Evolutionary conservation across 2,888 invertebrate genomes (phyloP).

Genomic region (Drosophila kanekoi): DNA sequence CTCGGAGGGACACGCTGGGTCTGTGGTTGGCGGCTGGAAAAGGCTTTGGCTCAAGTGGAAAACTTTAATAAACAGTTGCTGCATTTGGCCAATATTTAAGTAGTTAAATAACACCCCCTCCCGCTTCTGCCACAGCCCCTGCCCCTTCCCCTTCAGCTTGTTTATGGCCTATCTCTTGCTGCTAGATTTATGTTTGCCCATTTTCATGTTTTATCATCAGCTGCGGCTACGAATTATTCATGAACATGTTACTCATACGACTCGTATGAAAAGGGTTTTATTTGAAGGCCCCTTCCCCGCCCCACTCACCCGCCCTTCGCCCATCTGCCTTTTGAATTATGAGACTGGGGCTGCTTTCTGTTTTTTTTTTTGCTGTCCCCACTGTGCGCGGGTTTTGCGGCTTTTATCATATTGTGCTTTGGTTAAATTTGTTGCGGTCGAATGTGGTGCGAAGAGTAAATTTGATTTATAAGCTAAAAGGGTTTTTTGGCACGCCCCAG

Average conservation of each 20-base stretch:
- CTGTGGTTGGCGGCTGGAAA: not conserved
- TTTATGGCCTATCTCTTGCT: conserved; percentile 64
- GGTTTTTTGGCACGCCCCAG: conserved; percentile 3
- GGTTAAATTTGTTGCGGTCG: conserved; percentile 12
- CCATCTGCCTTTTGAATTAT: conserved; percentile 66
- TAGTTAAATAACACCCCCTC: conserved; percentile 8
- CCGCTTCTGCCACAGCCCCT: no score
- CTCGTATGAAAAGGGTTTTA: conserved; percentile 69
- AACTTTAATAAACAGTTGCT: conserved; percentile 64
- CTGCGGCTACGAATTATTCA: conserved; percentile 81
- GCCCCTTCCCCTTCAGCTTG: conserved; percentile 2
- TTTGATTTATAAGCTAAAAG: conserved; percentile 62
- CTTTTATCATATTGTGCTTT: conserved; percentile 62
- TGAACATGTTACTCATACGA: conserved; percentile 79
- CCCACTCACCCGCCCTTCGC: not conserved
- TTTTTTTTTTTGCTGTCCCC: conserved; percentile 14
- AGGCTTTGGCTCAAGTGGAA: conserved; percentile 3
- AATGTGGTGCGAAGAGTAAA: conserved; percentile 72
- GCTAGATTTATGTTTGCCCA: conserved; percentile 73
- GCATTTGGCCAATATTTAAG: conserved; percentile 64
- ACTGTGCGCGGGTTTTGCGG: conserved; percentile 23
- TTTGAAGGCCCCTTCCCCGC: conserved; percentile 17
- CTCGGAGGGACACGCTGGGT: no score
- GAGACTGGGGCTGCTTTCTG: conserved; percentile 38
- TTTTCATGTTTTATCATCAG: conserved; percentile 80